Evolutionary conservation across 2,888 invertebrate species (phyloP), one percentile per base, ranked within the genome.

Genomic region (Arge pagana): DNA sequence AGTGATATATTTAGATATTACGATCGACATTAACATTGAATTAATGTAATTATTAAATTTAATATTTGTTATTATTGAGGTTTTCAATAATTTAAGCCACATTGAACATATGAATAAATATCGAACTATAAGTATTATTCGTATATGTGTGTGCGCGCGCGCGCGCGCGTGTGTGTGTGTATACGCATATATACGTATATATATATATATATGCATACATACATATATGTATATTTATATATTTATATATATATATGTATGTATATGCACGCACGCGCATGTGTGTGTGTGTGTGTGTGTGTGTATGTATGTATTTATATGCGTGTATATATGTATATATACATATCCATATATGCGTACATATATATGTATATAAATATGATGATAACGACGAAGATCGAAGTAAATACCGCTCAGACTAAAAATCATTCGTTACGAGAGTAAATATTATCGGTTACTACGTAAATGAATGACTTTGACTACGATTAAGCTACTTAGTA

Each of bases 1-100:
- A 65, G 68, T 66, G 68, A 68, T 68, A 65, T 66, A 66, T 65
- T 63, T 68, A 67, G 63, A 63, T 67, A 64, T 41, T 43, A 53
- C 50, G 45, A 48, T 51, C 40, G 52, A 55, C 43, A 55, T 53
- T 51, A 48, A 48, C 51, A 55, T 50, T 56, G 52, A 53, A 57
- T 62, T 56, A 62, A 45, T 52, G 52, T 63, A 59, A 61, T 55
- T 52, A 61, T 57, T 60, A 53, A 58, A 60, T 58, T 59, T 59
- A 60, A 62, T 54, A 60, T 68, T 70, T 65, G 63, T 68, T 65
- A 63, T 62, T 61, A 61, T 62, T 64, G 63, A 63, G 59, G 53
- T 67, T 66, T 63, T 63, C 61, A 64, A 65, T 66, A 59, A 68
- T 64, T 65, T 66, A 56, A 62, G 60, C 59, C 64, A 58, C 33